phyloP scores from a whole-genome alignment of 2,113 vertebrate species.

The Myiozetetes cayanensis region DNA sequence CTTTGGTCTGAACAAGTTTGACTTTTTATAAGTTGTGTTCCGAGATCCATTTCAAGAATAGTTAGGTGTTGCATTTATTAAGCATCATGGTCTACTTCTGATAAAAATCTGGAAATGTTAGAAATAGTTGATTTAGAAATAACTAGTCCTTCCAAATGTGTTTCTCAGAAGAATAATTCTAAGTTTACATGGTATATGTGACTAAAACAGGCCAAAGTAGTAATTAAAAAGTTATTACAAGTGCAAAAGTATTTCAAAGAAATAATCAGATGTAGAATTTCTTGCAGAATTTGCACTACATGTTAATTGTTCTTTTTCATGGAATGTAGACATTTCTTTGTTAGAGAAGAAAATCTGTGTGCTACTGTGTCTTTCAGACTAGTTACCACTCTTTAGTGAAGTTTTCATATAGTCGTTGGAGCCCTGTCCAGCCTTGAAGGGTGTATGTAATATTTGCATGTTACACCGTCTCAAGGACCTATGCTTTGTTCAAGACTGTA shows the following conservation, averaged over 20 bases:
- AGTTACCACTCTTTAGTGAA: not conserved
- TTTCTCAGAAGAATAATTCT: not conserved
- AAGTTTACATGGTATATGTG: not conserved
- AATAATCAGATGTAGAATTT: not conserved
- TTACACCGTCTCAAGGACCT: not conserved
- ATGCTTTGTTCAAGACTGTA: not conserved
- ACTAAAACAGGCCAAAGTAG: not conserved
- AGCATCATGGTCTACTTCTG: rapidly evolving
- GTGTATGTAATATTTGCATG: not conserved
- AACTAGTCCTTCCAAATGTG: not conserved
- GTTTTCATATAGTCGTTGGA: not conserved
- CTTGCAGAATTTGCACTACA: not conserved
- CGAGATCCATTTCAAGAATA: not conserved
- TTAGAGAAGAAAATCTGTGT: not conserved
- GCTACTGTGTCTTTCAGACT: not conserved
- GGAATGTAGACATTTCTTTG: not conserved
- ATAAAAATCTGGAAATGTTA: not conserved
- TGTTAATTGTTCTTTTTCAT: not conserved
- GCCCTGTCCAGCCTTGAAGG: not conserved
- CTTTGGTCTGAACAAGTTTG: not conserved
- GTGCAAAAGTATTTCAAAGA: not conserved
- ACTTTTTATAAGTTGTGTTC: not conserved
- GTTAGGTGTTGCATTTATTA: not conserved
- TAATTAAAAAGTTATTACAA: not conserved
- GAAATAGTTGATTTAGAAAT: not conserved